phyloP scores from a whole-genome alignment of 2,888 invertebrate species.

The Ischnura elegans region DNA sequence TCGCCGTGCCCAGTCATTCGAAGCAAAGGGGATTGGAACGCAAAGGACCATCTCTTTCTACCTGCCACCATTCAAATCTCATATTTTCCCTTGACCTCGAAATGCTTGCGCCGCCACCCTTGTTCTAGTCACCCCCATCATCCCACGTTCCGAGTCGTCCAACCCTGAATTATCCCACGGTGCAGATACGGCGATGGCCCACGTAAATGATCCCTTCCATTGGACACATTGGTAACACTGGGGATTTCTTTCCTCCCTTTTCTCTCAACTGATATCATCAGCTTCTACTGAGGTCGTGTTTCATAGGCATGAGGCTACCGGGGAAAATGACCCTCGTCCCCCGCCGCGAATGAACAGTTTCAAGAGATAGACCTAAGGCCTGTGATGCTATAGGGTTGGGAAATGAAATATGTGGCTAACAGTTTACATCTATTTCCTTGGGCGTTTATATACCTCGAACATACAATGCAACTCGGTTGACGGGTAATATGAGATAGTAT shows the following conservation, averaged over 20 bases:
- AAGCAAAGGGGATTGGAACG: not conserved
- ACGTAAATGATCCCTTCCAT: slow-evolving; percentile 40
- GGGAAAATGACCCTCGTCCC: not conserved
- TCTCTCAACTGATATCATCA: slow-evolving; percentile 56
- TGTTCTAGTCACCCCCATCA: not conserved
- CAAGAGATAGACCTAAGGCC: not conserved
- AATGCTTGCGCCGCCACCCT: not conserved
- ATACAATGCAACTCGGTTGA: too few relatives aligned
- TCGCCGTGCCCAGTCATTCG: not conserved
- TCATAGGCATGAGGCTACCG: not conserved
- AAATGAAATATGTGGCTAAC: not conserved
- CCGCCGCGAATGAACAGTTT: not conserved
- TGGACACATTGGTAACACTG: slow-evolving; percentile 11
- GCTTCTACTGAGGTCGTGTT: not conserved
- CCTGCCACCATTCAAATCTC: not conserved
- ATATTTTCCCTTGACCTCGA: slow-evolving; percentile 5
- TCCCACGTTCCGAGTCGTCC: too few relatives aligned
- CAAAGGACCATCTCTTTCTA: not conserved
- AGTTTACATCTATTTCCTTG: too few relatives aligned
- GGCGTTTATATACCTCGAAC: too few relatives aligned
- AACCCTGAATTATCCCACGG: not conserved
- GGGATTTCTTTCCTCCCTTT: not conserved
- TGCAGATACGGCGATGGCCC: not conserved
- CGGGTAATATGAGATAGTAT: too few relatives aligned
- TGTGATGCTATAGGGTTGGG: not conserved